Base-by-base conservation (phyloP, 2,113 vertebrate species). In the Orthonyx spaldingii region DNA sequence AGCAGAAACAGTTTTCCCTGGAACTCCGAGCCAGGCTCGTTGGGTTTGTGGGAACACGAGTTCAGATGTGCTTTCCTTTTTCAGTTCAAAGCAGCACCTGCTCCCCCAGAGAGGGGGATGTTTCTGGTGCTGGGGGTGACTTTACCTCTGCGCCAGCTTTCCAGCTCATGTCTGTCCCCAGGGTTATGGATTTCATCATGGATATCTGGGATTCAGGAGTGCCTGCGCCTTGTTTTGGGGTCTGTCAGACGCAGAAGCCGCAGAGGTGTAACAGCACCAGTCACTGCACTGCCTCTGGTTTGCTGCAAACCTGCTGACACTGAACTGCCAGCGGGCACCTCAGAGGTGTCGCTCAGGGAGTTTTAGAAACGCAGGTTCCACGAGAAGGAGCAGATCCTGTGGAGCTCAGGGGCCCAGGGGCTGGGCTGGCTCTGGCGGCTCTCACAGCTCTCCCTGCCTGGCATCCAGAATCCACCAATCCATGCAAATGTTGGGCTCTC, bases 251-350 rank as follows among this genome's bases (percentile, higher is more conserved):
- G 33, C 3, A 20, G 90, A 28, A 87, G 41, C 12, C 28, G 13
- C 33, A 32, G 33, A 7, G n/a, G 32, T 55, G 30, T 27, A 6
- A 35, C 21, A 16, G 4, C 21, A 35, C 13, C 39, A 14, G 18
- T 10, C 74, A 15, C 3, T 65, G 66, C 63, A 3, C 30, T 35
- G 50, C 30, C 21, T 42, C 21, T 2, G 55, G 3, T 10, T 22
- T 61, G 80, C 47, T 66, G 15, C 59, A 53, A 53, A 18, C 14
- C 23, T 32, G 0, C 33, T 44, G 15, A 3, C 0, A 6, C 0
- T 18, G n/a, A 49, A 7, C 14, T 55, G 76, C 11, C 16, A 81
- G 41, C 8, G 35, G 17, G 59, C 33, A n/a, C 33, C 35, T 42
- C 35, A 18, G 68, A 23, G 26, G 7, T 27, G 27, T 32, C 89